These are phyloP conservation scores for Hydropsyche tenuis DNA, from an alignment of 1,140 invertebrate species.

Conservation along the genomic window DNA sequence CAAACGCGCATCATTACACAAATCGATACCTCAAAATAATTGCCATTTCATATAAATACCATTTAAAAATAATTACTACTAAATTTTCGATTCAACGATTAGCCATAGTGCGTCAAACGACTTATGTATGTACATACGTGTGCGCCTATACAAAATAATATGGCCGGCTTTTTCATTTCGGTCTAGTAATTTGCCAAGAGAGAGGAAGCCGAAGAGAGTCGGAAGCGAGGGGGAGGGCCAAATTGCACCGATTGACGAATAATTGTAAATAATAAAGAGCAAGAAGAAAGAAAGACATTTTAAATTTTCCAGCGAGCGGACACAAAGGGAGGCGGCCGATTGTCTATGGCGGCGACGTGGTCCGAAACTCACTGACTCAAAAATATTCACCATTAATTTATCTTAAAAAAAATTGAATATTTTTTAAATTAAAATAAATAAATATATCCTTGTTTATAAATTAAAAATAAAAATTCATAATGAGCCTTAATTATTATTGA, in stretches of 20 bases:
- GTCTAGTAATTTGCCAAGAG: constrained; percentile 26
- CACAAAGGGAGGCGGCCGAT: constrained; percentile 48
- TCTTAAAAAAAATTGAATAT: not conserved
- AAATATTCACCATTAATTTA: not conserved
- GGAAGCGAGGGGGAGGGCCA: constrained; percentile 31
- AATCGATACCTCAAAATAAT: too few relatives aligned
- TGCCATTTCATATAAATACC: too few relatives aligned
- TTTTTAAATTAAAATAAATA: constrained; percentile 5
- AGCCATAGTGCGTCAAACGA: too few relatives aligned
- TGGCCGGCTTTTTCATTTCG: constrained; percentile 26
- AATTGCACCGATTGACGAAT: constrained; percentile 50
- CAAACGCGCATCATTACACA: too few relatives aligned
- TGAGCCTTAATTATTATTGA: too few relatives aligned
- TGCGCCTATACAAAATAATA: constrained; percentile 6
- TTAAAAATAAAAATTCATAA: too few relatives aligned
- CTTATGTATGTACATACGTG: not conserved
- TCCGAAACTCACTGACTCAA: constrained; percentile 9
- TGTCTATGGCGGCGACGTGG: constrained; percentile 40
- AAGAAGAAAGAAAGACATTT: constrained; percentile 45
- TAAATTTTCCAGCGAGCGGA: constrained; percentile 49
- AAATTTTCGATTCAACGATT: too few relatives aligned
- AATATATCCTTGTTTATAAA: constrained; percentile 3
- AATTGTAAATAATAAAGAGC: constrained; percentile 51
- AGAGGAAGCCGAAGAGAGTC: constrained; percentile 35
- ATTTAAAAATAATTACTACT: too few relatives aligned